Evolutionary conservation across 2,888 invertebrate genomes (phyloP), one percentile per base, ranked within the genome.

Genomic region (Fragum fragum): DNA sequence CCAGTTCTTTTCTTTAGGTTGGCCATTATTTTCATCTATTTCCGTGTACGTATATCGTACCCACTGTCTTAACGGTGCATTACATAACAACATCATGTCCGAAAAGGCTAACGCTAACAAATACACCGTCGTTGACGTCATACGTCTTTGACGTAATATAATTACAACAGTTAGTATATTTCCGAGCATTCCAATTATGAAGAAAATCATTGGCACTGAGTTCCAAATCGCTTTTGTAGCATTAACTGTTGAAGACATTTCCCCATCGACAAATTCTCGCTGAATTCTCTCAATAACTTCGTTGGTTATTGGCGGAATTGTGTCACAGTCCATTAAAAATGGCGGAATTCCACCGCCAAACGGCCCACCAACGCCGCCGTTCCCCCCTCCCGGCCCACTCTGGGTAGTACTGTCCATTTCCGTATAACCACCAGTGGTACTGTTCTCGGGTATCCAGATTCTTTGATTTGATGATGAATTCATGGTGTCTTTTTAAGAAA

Each of bases 161-260:
- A 80, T 71, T 0, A 80, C 47, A 23, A 90, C 81, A 1, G 88
- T 88, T 69, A 90, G 7, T 3, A 84, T 16, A 82, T 91, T 92
- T 21, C 91, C 91, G 18, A 90, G 36, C 2, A 87, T 89, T 7
- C 91, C 92, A 0, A 89, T 9, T 5, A 88, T 66, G 28, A 92
- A 83, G 28, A 92, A 77, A n/a, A 89, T 76, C 1, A 91, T 91
- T 1, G 90, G 83, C 1, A 81, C 42, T 1, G 81, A 69, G 68
- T 71, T 78, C 85, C 85, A 88, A 1, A 89, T 63, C 18, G 26
- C 18, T 18, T 77, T 69, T 9, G 78, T 29, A 18, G 69, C 81
- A 7, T 71, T 29, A 1, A 32, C 71, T 14, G 23, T 42, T 2
- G 66, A 21, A 14, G 66, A 42, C 9, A 42, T n/a, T 21, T 66